Conservation (phyloP, 2,797 vertebrate species). For the Lepilemur ruficaudatus region DNA sequence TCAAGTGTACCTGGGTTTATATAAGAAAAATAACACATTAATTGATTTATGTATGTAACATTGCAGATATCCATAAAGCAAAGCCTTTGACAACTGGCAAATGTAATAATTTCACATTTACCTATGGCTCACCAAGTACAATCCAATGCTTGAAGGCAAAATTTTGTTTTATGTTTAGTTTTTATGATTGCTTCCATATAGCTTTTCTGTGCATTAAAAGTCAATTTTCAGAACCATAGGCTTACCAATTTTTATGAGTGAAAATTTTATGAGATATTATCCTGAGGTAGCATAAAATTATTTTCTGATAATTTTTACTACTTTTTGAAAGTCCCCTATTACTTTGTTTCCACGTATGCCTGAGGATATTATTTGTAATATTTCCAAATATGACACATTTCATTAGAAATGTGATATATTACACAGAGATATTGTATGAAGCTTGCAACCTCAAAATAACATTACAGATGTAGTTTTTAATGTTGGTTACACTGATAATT, state of each 20-base stretch:
- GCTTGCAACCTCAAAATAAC: neutral
- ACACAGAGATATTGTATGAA: neutral
- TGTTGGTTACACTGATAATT: neutral
- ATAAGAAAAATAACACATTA: conserved; percentile 15
- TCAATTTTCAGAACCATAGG: conserved; percentile 55
- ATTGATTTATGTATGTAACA: conserved; percentile 29
- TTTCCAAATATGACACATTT: conserved; percentile 38
- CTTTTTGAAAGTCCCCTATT: neutral
- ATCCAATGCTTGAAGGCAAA: conserved; percentile 55
- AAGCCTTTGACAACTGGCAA: conserved; percentile 36
- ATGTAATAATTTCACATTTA: conserved; percentile 45
- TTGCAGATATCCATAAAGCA: conserved; percentile 7
- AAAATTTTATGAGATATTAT: conserved; percentile 40
- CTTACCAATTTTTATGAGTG: conserved; percentile 58
- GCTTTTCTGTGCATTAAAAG: conserved; percentile 50
- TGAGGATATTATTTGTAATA: conserved; percentile 34
- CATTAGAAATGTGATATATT: conserved; percentile 40
- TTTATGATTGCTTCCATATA: conserved; percentile 52
- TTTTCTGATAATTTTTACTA: conserved; percentile 34
- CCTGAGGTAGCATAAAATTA: conserved; percentile 38
- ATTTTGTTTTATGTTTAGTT: conserved; percentile 52
- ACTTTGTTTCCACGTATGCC: conserved; percentile 13
- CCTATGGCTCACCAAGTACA: conserved; percentile 6
- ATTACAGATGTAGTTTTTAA: neutral
- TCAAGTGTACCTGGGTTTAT: conserved; percentile 32